These are phyloP conservation scores for Anthopleura sola DNA, from an alignment of 64 coral and sea anemone species.

Conservation along the genomic window DNA sequence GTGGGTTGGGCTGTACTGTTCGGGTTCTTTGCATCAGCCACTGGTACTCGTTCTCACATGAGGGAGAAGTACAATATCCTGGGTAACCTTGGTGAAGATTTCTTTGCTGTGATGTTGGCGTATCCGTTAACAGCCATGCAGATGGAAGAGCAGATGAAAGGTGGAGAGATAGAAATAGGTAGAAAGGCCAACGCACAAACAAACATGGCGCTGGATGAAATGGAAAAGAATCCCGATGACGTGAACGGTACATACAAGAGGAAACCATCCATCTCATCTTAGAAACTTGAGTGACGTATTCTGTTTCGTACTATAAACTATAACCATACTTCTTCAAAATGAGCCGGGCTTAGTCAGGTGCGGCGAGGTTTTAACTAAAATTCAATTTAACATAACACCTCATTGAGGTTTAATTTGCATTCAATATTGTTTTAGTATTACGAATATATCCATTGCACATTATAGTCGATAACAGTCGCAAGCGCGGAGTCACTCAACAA, in stretches of 20 bases:
- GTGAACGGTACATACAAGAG: not conserved
- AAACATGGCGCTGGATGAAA: not conserved
- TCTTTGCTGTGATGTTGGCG: constrained; percentile 3
- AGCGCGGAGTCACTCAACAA: too few relatives aligned
- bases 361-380: too few relatives aligned
- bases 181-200: not conserved
- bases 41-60: constrained; percentile 3
- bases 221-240: not conserved
- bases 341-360: too few relatives aligned
- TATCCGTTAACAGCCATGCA: constrained; percentile 22
- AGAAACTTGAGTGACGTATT: too few relatives aligned
- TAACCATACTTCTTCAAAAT: too few relatives aligned
- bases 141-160: constrained; percentile 24
- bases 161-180: too few relatives aligned
- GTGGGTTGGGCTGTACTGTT: constrained; percentile 42
- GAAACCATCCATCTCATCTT: not conserved
- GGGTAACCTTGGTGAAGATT: constrained; percentile 17
- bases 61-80: constrained; percentile 21
- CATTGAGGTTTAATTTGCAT: too few relatives aligned
- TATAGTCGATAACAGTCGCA: too few relatives aligned
- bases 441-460: too few relatives aligned
- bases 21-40: not conserved
- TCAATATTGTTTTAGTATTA: too few relatives aligned
- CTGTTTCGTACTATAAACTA: too few relatives aligned
- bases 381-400: too few relatives aligned